phyloP scores from a whole-genome alignment of 2,113 vertebrate species.

The Xyliphius kryptos region DNA sequence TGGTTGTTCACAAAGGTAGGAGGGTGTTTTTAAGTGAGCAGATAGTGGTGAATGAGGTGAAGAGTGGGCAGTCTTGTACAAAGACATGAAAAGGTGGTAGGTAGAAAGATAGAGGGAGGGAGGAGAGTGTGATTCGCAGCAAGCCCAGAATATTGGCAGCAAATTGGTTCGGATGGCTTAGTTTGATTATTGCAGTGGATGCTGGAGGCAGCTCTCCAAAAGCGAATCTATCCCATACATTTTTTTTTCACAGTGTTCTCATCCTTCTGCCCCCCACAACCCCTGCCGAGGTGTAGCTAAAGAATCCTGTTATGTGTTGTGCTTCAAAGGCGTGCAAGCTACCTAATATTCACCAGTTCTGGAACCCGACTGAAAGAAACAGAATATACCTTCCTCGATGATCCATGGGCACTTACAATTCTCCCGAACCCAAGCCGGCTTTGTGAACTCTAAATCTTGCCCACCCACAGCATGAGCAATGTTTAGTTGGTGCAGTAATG shows the following conservation, averaged over 20 bases:
- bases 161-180: conserved; percentile 54
- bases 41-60: conserved; percentile 21
- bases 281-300: conserved; percentile 48
- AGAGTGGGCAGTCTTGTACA: conserved; percentile 41
- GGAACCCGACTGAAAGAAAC: conserved; percentile 16
- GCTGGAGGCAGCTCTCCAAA: conserved; percentile 45
- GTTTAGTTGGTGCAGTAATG: neutral
- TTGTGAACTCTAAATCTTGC: conserved; percentile 27
- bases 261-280: conserved; percentile 12
- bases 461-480: conserved; percentile 4
- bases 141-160: conserved; percentile 43
- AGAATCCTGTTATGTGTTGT: conserved; percentile 49
- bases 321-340: conserved; percentile 47
- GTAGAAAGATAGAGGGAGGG: conserved; percentile 22
- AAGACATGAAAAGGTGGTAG: conserved; percentile 27
- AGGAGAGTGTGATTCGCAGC: conserved; percentile 31
- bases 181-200: conserved; percentile 51
- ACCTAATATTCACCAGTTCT: conserved; percentile 22
- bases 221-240: conserved; percentile 28
- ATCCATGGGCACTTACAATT: conserved; percentile 8
- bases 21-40: conserved; percentile 24
- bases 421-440: conserved; percentile 1
- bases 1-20: conserved; percentile 10
- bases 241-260: conserved; percentile 26
- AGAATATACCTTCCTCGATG: conserved; percentile 17